Percentiles rank a stretch among this genome's conserved stretches.
These are phyloP conservation scores for Axis porcinus DNA, from an alignment of 2,113 vertebrate species.

Conservation along the genomic window DNA sequence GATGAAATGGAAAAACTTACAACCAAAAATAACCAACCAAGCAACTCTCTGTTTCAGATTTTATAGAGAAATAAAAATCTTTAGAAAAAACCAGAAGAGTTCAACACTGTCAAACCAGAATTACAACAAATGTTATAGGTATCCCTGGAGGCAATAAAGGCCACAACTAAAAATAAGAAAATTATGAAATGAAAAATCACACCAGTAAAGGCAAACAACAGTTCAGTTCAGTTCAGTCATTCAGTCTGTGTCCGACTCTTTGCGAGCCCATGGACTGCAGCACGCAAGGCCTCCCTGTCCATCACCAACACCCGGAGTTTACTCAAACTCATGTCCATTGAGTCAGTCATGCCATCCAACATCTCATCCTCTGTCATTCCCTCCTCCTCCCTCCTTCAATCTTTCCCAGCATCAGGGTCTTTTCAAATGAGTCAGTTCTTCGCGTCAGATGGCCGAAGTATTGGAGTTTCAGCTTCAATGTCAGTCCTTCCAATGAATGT, in stretches of 20 bases:
- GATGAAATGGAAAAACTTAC: not conserved
- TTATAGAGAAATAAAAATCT: not conserved
- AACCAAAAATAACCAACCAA: not conserved
- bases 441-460: not conserved
- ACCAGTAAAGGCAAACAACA: not conserved
- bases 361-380: not conserved
- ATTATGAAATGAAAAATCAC: not conserved
- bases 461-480: not conserved
- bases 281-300: accelerated
- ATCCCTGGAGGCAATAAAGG: not conserved
- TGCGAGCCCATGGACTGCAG: not conserved
- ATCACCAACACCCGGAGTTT: not conserved
- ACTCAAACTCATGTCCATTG: not conserved
- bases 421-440: not conserved
- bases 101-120: not conserved
- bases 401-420: not conserved
- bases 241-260: not conserved
- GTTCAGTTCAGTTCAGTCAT: not conserved
- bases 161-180: not conserved
- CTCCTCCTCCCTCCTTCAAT: not conserved
- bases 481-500: not conserved
- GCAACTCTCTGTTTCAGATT: not conserved
- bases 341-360: not conserved
- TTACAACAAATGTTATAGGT: not conserved
- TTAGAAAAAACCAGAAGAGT: not conserved